A percentile compares a stretch with the other conserved stretches of the same genome.
Conservation (phyloP, 2,888 invertebrate species). For the Hydropsyche betteni region DNA sequence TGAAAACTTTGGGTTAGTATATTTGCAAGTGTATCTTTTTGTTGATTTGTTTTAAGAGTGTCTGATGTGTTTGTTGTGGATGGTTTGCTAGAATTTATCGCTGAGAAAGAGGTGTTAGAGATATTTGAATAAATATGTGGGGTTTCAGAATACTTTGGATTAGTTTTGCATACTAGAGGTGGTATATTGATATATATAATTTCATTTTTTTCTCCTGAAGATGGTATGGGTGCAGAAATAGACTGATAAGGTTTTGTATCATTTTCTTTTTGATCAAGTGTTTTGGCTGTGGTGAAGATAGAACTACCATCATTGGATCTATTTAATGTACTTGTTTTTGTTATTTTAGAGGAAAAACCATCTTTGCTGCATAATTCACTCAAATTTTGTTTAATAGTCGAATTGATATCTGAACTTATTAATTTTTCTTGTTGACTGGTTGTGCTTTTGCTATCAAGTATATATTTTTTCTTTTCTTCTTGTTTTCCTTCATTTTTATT, state of each 20-base stretch:
- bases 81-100: background rate
- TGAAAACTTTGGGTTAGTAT: slow-evolving; percentile 7
- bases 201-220: slow-evolving; percentile 44
- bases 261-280: slow-evolving; percentile 41
- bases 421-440: background rate
- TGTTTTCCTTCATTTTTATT: background rate
- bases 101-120: background rate
- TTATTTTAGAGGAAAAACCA: background rate
- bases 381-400: background rate
- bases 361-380: background rate
- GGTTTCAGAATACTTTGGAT: slow-evolving; percentile 21
- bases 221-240: slow-evolving; percentile 48
- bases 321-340: slow-evolving; percentile 20
- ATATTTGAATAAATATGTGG: slow-evolving; percentile 30
- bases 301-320: slow-evolving; percentile 42
- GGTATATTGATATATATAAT: slow-evolving; percentile 1
- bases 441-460: background rate
- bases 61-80: background rate
- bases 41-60: background rate
- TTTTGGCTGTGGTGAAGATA: slow-evolving; percentile 51
- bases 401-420: background rate
- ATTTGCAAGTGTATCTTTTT: slow-evolving; percentile 1
- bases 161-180: slow-evolving; percentile 28
- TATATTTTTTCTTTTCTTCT: background rate
- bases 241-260: slow-evolving; percentile 49